phyloP scores from a whole-genome alignment of 2,888 invertebrate species.

The Miltochrista miniata region DNA sequence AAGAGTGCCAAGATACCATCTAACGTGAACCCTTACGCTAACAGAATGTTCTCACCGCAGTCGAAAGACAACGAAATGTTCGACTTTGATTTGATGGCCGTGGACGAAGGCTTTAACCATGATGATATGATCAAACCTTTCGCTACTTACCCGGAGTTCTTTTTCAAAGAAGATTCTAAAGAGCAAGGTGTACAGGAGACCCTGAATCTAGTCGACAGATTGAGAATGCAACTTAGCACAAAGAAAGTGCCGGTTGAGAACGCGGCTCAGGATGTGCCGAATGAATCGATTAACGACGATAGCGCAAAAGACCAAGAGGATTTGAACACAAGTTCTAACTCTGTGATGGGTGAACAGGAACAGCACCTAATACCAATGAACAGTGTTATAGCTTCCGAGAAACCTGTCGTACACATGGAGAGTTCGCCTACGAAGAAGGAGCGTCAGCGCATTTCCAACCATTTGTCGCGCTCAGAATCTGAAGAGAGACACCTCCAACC shows the following conservation, averaged over 20 bases:
- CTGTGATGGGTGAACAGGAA: slow-evolving; percentile 44
- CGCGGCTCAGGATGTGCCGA: slow-evolving; percentile 64
- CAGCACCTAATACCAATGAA: not conserved
- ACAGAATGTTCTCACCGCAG: slow-evolving; percentile 88
- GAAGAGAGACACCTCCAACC: slow-evolving; percentile 35
- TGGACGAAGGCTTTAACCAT: slow-evolving; percentile 87
- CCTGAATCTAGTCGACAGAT: slow-evolving; percentile 91
- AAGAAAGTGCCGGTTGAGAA: slow-evolving; percentile 85
- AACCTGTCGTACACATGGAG: slow-evolving; percentile 16
- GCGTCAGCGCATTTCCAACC: slow-evolving; percentile 39
- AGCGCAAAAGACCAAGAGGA: slow-evolving; percentile 49
- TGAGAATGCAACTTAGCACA: slow-evolving; percentile 87
- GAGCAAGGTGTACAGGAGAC: slow-evolving; percentile 93
- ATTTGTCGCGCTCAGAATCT: slow-evolving; percentile 35
- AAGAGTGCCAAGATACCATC: slow-evolving; percentile 79
- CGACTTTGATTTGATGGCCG: slow-evolving; percentile 85
- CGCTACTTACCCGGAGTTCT: slow-evolving; percentile 85
- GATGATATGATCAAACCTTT: slow-evolving; percentile 87
- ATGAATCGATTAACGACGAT: slow-evolving; percentile 52
- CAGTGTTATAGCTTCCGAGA: not conserved
- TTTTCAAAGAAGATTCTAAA: slow-evolving; percentile 90
- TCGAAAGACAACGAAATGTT: slow-evolving; percentile 85
- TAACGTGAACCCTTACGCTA: slow-evolving; percentile 69
- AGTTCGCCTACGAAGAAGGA: slow-evolving; percentile 37
- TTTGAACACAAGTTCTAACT: slow-evolving; percentile 35